Conservation (phyloP, 2,113 vertebrate genomes). For the Rhineura floridana region DNA sequence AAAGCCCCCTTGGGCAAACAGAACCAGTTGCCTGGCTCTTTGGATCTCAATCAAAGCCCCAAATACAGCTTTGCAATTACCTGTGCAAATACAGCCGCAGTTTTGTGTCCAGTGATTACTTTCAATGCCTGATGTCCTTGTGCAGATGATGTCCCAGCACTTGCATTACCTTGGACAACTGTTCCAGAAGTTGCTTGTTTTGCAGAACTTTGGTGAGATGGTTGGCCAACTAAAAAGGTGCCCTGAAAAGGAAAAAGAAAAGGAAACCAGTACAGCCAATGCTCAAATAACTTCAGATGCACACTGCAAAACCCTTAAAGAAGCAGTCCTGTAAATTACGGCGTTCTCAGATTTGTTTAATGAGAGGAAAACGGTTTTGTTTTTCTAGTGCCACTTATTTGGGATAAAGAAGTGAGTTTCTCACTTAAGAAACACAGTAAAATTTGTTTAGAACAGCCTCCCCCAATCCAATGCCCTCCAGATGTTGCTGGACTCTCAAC, state of each 20-base stretch:
- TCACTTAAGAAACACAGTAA: neutral
- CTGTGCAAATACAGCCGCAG: conserved; percentile 92
- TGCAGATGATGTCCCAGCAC: conserved; percentile 78
- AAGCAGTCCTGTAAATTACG: neutral
- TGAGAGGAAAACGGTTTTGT: neutral
- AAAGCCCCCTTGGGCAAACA: neutral
- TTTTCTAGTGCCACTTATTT: neutral
- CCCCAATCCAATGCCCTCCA: neutral
- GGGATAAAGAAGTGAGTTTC: neutral
- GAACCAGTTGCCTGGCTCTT: neutral
- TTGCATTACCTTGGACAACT: conserved; percentile 77
- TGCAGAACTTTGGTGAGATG: conserved; percentile 84
- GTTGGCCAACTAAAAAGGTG: conserved; percentile 96
- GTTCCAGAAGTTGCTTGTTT: conserved; percentile 84
- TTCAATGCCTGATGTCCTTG: conserved; percentile 88
- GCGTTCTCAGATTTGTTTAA: neutral
- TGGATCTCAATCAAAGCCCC: neutral
- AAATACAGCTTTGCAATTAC: conserved; percentile 63
- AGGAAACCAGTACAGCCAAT: neutral
- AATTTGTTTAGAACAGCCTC: neutral
- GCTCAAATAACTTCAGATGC: neutral
- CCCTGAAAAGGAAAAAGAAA: conserved; percentile 76
- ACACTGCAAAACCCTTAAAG: neutral
- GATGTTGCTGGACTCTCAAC: neutral
- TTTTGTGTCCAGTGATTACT: conserved; percentile 95